phyloP scores from a whole-genome alignment of 2,797 vertebrate species.

The Sebastes hopkinsi region DNA sequence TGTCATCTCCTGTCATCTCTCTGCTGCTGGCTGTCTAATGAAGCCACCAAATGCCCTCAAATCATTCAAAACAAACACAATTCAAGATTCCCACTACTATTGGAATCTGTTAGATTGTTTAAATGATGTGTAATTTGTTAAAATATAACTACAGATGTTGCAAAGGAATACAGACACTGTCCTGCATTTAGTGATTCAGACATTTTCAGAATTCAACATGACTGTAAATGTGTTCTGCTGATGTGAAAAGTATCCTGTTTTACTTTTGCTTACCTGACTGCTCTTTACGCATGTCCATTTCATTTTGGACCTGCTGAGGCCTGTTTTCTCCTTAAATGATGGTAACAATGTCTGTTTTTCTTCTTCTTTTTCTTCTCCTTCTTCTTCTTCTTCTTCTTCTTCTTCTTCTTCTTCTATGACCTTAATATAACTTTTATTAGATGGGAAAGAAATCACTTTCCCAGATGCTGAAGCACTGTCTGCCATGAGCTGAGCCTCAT shows the following conservation, averaged over 20 bases:
- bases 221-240: not conserved
- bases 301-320: not conserved
- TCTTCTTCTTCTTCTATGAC: slow-evolving; percentile 23
- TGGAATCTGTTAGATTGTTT: not conserved
- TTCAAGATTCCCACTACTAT: not conserved
- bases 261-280: not conserved
- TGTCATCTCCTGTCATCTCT: not conserved
- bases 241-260: not conserved
- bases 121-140: not conserved
- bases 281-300: not conserved
- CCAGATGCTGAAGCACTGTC: slow-evolving; percentile 57
- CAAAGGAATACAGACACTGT: not conserved
- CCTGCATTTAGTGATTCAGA: not conserved
- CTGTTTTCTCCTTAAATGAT: slow-evolving; percentile 45
- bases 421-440: slow-evolving; percentile 71
- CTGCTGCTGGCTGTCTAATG: not conserved
- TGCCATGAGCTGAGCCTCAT: slow-evolving; percentile 60
- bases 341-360: slow-evolving; percentile 9
- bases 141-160: not conserved
- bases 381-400: slow-evolving; percentile 19
- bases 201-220: not conserved
- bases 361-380: slow-evolving; percentile 26
- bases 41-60: not conserved
- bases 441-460: slow-evolving; percentile 59
- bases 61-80: not conserved